A percentile compares a stretch with the other conserved stretches of the same genome.
Conservation (phyloP, 2,888 invertebrate species). For the Conops quadrifasciatus region DNA sequence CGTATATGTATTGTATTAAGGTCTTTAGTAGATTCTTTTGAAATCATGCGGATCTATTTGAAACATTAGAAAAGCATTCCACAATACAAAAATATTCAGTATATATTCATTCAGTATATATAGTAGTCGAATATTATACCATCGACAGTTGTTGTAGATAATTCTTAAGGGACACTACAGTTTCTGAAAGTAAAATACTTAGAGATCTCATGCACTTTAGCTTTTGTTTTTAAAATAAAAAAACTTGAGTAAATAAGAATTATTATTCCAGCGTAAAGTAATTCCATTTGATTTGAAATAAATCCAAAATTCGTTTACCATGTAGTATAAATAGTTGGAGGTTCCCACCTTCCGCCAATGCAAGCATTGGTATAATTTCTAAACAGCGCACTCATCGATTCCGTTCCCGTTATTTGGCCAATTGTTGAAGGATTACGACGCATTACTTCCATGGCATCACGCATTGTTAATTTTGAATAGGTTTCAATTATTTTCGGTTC, state of each 20-base stretch:
- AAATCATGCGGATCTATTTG: neutral
- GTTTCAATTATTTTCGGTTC: conserved; percentile 95
- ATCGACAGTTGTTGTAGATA: no score
- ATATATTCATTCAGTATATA: no score
- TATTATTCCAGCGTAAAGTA: conserved; percentile 18
- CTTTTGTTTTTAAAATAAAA: neutral
- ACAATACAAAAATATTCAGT: neutral
- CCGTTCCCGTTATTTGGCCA: conserved; percentile 86
- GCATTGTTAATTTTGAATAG: conserved; percentile 91
- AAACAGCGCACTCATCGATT: conserved; percentile 91
- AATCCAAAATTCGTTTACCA: conserved; percentile 68
- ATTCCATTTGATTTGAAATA: neutral
- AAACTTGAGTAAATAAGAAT: no score
- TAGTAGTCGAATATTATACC: no score
- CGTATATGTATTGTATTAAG: no score
- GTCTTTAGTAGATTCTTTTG: no score
- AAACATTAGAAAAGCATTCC: neutral
- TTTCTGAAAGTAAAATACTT: no score
- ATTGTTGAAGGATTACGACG: conserved; percentile 86
- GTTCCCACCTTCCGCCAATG: conserved; percentile 83
- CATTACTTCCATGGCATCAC: conserved; percentile 93
- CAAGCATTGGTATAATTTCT: conserved; percentile 86
- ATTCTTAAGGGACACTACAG: no score
- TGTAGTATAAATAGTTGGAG: conserved; percentile 67
- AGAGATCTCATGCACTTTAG: conserved; percentile 34